Base-by-base conservation (phyloP, 2,113 vertebrate genomes). In the Chaetorhynchus papuensis region DNA sequence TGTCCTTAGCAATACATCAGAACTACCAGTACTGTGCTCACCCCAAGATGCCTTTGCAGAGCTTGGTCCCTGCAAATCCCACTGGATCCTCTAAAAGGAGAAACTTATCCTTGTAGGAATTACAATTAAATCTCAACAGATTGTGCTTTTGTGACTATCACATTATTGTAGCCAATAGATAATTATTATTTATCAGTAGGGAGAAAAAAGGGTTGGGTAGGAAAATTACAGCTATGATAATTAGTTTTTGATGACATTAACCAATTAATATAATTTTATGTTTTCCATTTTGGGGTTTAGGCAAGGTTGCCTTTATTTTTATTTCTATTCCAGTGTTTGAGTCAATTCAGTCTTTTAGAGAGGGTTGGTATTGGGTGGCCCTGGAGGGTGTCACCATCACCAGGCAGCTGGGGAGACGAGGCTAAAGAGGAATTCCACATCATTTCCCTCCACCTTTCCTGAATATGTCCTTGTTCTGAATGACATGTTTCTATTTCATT, bases 141-240 rank as follows among this genome's bases (percentile, higher is more conserved):
- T 68, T 76, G 83, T 68, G 64, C 90, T 90, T 95, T 96, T 96
- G 88, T 95, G 86, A 71, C 83, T 93, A 75, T 93, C 72, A 37
- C 60, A 35, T 94, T 88, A 89, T 82, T 93, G 94, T 96, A 96
- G 93, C 90, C 93, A 90, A 96, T 94, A 87, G 90, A 93, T 97
- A 95, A 97, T 96, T 96, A 96, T 93, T 97, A 93, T 97, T 97
- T 97, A 95, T 92, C 86, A 92, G 83, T 72, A 78, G 86, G 54
- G 71, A 59, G 78, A 77, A 78, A 82, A 79, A 69, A 35, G 65
- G 90, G 61, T 72, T 84, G 92, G 53, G 76, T 87, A 78, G 69
- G 90, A 96, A 96, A 96, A 97, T 96, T 96, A 94, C 50, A 96
- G 94, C 79, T 71, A 90, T 96, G 92, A 87, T 95, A 95, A 96